Percentiles rank a stretch among this genome's conserved stretches.
Evolutionary conservation across 64 coral and sea anemone species (phyloP).

Genomic region (Actinia tenebrosa): DNA sequence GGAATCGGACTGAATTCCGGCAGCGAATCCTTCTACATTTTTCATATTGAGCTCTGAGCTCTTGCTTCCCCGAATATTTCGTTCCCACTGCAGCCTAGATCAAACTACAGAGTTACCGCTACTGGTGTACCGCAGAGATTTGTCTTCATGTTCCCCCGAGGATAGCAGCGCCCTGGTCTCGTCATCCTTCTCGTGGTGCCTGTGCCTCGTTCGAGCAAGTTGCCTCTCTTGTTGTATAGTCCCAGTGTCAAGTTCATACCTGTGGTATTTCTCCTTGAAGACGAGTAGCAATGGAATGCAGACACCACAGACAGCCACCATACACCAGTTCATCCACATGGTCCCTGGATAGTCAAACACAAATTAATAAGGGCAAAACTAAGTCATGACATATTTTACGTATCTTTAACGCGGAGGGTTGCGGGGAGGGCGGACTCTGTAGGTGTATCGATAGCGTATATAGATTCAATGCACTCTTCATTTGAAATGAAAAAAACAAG

Average conservation of each 20-base stretch:
- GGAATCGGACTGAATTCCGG: too few relatives aligned
- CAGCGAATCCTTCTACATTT: too few relatives aligned
- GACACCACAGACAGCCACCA: constrained; percentile 68
- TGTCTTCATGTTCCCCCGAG: constrained; percentile 1
- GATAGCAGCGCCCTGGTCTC: not conserved
- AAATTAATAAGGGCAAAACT: too few relatives aligned
- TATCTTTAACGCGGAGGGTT: too few relatives aligned
- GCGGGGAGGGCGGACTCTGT: too few relatives aligned
- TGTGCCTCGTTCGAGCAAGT: not conserved
- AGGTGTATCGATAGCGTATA: too few relatives aligned
- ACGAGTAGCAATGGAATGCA: constrained; percentile 76
- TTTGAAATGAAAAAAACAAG: too few relatives aligned
- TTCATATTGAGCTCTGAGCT: too few relatives aligned
- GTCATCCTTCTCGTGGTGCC: not conserved
- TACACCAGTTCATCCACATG: constrained; percentile 94
- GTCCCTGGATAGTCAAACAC: constrained; percentile 38
- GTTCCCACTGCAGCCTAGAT: not conserved
- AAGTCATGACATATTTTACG: too few relatives aligned
- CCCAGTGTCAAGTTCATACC: constrained; percentile 53
- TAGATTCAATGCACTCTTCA: too few relatives aligned
- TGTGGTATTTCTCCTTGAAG: constrained; percentile 71
- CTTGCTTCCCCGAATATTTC: not conserved
- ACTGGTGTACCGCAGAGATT: not conserved
- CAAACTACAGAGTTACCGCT: constrained; percentile 8
- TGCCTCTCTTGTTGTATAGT: constrained; percentile 13